Percentiles rank a stretch among this genome's conserved stretches.
Conservation (phyloP, 2,113 vertebrate genomes). For the Apaloderma vittatum region DNA sequence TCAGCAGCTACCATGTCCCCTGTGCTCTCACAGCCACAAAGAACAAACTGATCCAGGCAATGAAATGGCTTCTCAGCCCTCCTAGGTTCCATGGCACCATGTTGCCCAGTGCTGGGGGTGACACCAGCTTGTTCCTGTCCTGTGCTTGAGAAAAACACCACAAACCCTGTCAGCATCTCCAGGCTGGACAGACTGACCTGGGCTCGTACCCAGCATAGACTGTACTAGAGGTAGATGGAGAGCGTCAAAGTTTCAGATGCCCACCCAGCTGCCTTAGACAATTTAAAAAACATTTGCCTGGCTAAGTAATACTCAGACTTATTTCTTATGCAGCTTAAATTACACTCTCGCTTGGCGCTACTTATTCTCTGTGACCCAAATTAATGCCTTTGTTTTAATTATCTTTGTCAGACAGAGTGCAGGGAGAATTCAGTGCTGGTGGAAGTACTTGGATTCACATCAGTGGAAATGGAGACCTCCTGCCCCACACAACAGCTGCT, state of each 20-base stretch:
- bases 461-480: background rate
- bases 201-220: rapidly evolving
- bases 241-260: background rate
- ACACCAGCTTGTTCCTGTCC: background rate
- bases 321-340: background rate
- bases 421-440: background rate
- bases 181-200: background rate
- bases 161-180: rapidly evolving
- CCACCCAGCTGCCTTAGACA: background rate
- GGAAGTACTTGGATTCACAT: background rate
- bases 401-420: background rate
- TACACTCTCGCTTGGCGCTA: background rate
- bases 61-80: background rate
- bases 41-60: background rate
- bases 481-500: background rate
- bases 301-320: background rate
- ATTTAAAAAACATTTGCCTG: background rate
- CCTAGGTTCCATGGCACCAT: rapidly evolving
- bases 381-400: background rate
- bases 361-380: background rate
- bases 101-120: background rate
- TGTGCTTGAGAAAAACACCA: rapidly evolving
- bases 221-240: rapidly evolving
- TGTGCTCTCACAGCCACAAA: background rate
- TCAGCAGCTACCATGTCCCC: background rate